Conservation (phyloP, 2,797 vertebrate species). For the Pipistrellus nathusii region DNA sequence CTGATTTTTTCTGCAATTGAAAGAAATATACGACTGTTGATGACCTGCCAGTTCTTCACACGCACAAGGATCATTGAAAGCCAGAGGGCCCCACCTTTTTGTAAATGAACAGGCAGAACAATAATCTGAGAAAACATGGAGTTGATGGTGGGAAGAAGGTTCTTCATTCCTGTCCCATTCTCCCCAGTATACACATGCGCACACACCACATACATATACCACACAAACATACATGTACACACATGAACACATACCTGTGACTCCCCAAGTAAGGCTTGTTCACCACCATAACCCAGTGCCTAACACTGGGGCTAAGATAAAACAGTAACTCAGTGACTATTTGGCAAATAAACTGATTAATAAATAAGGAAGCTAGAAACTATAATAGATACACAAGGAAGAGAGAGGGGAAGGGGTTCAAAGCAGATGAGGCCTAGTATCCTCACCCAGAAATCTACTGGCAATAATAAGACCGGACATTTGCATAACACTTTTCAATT, state of each 20-base stretch:
- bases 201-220: too few species aligned
- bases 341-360: not conserved
- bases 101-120: conserved; percentile 41
- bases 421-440: not conserved
- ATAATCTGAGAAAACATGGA: conserved; percentile 17
- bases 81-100: not conserved
- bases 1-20: conserved; percentile 74
- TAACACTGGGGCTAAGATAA: not conserved
- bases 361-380: not conserved
- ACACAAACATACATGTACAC: not conserved
- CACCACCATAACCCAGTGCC: not conserved
- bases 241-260: not conserved
- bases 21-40: conserved; percentile 66
- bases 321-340: not conserved
- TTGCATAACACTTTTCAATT: not conserved
- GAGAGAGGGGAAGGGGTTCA: not conserved
- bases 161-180: not conserved
- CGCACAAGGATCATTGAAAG: conserved; percentile 24
- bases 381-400: not conserved
- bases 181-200: not conserved
- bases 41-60: conserved; percentile 69
- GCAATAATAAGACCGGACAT: not conserved
- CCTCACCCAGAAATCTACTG: not conserved
- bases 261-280: not conserved
- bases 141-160: not conserved